Evolutionary conservation across 2,888 invertebrate species (phyloP).

Genomic region (Gisinianus flammeolus): DNA sequence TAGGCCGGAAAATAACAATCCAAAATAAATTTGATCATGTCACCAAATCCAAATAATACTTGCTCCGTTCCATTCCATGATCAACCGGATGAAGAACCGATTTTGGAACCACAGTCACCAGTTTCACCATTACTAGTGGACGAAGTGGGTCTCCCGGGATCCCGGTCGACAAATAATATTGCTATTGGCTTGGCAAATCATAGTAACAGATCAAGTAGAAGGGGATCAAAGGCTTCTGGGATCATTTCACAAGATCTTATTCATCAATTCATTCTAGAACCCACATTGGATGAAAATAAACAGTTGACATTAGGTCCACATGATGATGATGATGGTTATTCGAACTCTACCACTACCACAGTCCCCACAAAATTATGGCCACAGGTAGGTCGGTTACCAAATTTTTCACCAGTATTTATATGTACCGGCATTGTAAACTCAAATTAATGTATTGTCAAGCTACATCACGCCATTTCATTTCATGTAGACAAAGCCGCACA

Average conservation of each 20-base stretch:
- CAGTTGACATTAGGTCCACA: constrained; percentile 9
- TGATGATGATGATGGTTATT: background rate
- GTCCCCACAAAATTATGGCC: constrained; percentile 41
- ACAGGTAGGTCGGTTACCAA: constrained; percentile 45
- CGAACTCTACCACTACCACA: background rate
- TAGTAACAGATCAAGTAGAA: constrained; percentile 17
- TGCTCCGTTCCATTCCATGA: background rate
- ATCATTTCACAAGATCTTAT: constrained; percentile 38
- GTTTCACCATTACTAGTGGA: background rate
- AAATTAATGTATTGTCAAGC: no score
- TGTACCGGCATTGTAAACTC: no score
- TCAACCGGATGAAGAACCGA: constrained; percentile 14
- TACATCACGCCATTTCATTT: no score
- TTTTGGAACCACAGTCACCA: constrained; percentile 16
- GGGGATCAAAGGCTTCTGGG: constrained; percentile 25
- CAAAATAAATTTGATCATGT: constrained; percentile 2
- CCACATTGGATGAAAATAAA: constrained; percentile 43
- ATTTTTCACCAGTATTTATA: background rate
- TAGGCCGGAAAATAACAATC: background rate
- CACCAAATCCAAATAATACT: constrained; percentile 27
- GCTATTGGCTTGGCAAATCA: background rate
- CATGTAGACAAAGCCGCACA: no score
- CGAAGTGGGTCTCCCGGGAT: background rate
- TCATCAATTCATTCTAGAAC: constrained; percentile 45
- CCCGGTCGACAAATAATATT: constrained; percentile 2